Percentiles rank a stretch among this genome's conserved stretches.
Evolutionary conservation across 2,113 vertebrate genomes (phyloP).

Genomic region (Xiphophorus maculatus): DNA sequence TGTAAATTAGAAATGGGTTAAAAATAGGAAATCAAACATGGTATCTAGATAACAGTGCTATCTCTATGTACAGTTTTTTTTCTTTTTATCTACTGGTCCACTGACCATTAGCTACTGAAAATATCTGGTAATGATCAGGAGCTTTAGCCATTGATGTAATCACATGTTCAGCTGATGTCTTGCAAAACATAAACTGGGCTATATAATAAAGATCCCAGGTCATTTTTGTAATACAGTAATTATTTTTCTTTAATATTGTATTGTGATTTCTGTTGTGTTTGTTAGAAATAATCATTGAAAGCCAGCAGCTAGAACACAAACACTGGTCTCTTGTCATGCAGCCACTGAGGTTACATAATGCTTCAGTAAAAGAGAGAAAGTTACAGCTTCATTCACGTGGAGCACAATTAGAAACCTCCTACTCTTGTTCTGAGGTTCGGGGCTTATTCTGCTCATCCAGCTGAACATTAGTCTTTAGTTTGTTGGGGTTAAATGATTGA

Average conservation of each 20-base stretch:
- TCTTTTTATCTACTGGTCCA: too few relatives aligned
- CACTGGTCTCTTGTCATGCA: background rate
- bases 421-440: slow-evolving; percentile 13
- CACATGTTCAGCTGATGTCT: too few relatives aligned
- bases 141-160: too few relatives aligned
- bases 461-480: background rate
- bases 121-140: too few relatives aligned
- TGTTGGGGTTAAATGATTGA: background rate
- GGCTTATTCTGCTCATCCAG: background rate
- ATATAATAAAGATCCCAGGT: background rate
- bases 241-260: background rate
- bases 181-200: background rate
- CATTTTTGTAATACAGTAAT: background rate
- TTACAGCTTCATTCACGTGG: slow-evolving; percentile 41
- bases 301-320: background rate
- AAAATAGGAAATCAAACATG: too few relatives aligned
- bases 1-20: background rate
- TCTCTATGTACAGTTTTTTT: too few relatives aligned
- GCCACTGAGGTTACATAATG: slow-evolving; percentile 36
- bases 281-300: too few relatives aligned
- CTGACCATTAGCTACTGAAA: too few relatives aligned
- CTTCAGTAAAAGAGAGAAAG: slow-evolving; percentile 8
- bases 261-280: background rate
- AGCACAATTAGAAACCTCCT: slow-evolving; percentile 32
- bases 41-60: too few relatives aligned